Conservation (phyloP, 1,140 invertebrate genomes). For the Bombus sylvicola region DNA sequence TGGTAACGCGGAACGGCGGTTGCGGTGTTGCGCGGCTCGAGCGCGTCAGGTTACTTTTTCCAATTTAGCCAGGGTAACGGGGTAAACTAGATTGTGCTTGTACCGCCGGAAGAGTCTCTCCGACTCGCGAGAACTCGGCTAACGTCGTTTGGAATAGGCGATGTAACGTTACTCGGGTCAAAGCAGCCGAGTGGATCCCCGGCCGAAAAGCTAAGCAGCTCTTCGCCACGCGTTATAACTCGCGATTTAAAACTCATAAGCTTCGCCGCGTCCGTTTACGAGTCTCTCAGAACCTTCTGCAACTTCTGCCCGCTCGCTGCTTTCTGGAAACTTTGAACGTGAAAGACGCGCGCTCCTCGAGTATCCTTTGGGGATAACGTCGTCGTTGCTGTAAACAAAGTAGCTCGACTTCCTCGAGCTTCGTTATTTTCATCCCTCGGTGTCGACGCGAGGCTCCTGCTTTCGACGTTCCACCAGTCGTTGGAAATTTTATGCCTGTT, state of each 20-base stretch:
- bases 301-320: neutral
- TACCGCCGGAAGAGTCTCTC: neutral
- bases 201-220: conserved; percentile 36
- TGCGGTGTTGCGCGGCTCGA: neutral
- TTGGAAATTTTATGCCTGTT: neutral
- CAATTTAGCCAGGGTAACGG: conserved; percentile 41
- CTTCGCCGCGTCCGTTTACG: conserved; percentile 33
- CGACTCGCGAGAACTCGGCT: conserved; percentile 12
- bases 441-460: no score
- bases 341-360: conserved; percentile 50
- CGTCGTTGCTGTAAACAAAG: conserved; percentile 66
- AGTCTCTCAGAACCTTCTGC: neutral
- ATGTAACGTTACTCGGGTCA: conserved; percentile 11
- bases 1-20: conserved; percentile 22
- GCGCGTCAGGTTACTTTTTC: conserved; percentile 49
- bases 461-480: neutral
- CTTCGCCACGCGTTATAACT: conserved; percentile 62
- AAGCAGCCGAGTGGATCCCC: conserved; percentile 28
- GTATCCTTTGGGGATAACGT: conserved; percentile 62
- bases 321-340: conserved; percentile 53
- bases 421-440: conserved; percentile 46
- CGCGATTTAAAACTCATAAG: conserved; percentile 71
- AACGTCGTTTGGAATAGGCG: conserved; percentile 27
- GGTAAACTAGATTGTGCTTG: conserved; percentile 33
- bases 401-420: conserved; percentile 32